Evolutionary conservation across 2,113 vertebrate genomes (phyloP), one percentile per base, ranked within the genome.

Genomic region (Heloderma charlesbogerti): DNA sequence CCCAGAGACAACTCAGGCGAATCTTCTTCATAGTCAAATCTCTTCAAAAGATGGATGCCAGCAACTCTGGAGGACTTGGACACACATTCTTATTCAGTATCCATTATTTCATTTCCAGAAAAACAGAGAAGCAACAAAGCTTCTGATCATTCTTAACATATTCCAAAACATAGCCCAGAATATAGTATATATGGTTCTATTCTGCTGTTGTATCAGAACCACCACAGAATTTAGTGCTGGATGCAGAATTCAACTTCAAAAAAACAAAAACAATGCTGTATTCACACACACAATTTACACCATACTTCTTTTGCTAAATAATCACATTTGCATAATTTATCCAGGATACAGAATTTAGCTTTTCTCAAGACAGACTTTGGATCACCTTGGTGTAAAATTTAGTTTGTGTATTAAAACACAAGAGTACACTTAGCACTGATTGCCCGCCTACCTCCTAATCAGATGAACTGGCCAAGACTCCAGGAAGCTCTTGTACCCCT

Each of bases 1-100:
- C n/a, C 13, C 18, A 89, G 81, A 51, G 37, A 79, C 48, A 92
- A n/a, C 74, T 92, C 51, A 78, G 16, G 15, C 63, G 77, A 20
- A 88, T 45, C 87, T 3, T 69, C 2, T 75, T 20, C 13, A 79
- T 31, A 57, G 67, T 6, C n/a, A 51, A 69, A 29, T 27, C 40
- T 81, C 34, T 71, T 43, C 16, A 13, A 57, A 87, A 75, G 15
- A 81, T 31, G 25, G 13, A 51, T 3, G 40, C 43, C 10, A 88
- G 2, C 48, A 16, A 4, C 31, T 80, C 22, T 18, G 51, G 75
- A 78, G 51, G 43, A 63, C 75, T 25, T 51, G 77, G 31, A 88
- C 40, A 88, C 4, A 37, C 37, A 18, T 51, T 81, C 27, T 54
- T 81, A 57, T 34, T 86, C 27, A 86, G 40, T 18, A 71, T 12